Conservation (phyloP, 2,113 vertebrate genomes). For the Asarcornis scutulata region DNA sequence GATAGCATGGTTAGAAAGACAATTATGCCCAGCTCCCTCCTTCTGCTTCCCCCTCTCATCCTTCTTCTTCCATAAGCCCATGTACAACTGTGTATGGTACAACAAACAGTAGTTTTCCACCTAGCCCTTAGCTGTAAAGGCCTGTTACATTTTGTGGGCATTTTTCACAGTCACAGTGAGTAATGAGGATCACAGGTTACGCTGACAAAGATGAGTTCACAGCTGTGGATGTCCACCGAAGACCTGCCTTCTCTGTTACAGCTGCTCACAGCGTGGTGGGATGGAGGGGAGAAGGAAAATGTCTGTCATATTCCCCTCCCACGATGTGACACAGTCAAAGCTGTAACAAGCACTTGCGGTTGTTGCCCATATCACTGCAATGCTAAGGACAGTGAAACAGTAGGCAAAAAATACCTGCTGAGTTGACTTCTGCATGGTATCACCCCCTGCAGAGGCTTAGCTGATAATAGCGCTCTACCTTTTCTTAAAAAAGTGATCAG, state of each 20-base stretch:
- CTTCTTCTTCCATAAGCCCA: background rate
- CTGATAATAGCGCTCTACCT: background rate
- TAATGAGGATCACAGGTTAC: background rate
- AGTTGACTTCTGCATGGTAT: background rate
- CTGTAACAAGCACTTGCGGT: background rate
- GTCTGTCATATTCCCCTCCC: background rate
- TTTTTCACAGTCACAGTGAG: background rate
- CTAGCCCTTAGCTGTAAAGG: background rate
- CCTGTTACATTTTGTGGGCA: background rate
- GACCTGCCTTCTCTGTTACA: background rate
- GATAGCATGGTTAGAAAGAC: background rate
- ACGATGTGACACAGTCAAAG: fast-evolving
- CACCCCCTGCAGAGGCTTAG: background rate
- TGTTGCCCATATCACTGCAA: background rate
- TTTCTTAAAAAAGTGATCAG: background rate
- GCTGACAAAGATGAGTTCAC: background rate
- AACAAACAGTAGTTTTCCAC: background rate
- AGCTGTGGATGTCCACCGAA: fast-evolving
- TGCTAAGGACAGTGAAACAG: background rate
- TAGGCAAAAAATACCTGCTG: background rate
- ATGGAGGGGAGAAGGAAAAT: background rate
- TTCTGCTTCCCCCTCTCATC: background rate
- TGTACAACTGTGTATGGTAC: background rate
- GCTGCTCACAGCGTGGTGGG: background rate
- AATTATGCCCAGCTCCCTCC: background rate